Conservation (phyloP, 2,113 vertebrate species). For the Antechinus stuartii region DNA sequence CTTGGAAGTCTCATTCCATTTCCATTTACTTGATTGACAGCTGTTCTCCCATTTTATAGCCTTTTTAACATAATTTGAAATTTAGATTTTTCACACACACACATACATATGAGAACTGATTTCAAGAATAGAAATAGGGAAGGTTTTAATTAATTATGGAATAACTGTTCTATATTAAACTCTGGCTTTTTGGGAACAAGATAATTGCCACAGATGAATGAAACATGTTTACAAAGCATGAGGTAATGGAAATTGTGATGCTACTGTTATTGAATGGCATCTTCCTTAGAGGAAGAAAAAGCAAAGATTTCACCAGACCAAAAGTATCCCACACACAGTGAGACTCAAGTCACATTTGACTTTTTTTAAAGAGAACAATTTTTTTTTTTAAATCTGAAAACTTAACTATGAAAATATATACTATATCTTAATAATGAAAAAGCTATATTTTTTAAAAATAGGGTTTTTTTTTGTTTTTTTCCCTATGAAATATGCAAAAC, state of each 20-base stretch:
- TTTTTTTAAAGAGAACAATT: conserved; percentile 35
- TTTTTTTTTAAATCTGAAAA: neutral
- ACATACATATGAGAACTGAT: conserved; percentile 25
- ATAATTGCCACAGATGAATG: conserved; percentile 78
- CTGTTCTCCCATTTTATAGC: conserved; percentile 2
- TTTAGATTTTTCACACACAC: conserved; percentile 56
- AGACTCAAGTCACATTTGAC: conserved; percentile 54
- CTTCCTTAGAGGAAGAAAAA: conserved; percentile 61
- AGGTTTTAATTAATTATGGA: conserved; percentile 65
- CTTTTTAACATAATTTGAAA: conserved; percentile 51
- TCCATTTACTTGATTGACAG: neutral
- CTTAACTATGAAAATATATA: neutral
- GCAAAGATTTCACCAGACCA: conserved; percentile 32
- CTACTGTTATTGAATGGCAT: conserved; percentile 48
- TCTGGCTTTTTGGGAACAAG: conserved; percentile 58
- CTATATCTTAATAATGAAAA: neutral
- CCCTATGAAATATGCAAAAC: neutral
- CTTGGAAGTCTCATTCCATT: neutral
- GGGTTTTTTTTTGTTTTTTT: neutral
- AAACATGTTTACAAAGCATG: conserved; percentile 73
- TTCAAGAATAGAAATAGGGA: conserved; percentile 53
- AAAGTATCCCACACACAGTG: conserved; percentile 48
- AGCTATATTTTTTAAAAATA: neutral
- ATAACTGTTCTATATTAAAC: conserved; percentile 80
- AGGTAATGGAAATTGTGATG: conserved; percentile 76